Percentiles rank a stretch among this genome's conserved stretches.
Conservation (phyloP, 1,140 invertebrate genomes). For the Lysiphlebus fabarum region DNA sequence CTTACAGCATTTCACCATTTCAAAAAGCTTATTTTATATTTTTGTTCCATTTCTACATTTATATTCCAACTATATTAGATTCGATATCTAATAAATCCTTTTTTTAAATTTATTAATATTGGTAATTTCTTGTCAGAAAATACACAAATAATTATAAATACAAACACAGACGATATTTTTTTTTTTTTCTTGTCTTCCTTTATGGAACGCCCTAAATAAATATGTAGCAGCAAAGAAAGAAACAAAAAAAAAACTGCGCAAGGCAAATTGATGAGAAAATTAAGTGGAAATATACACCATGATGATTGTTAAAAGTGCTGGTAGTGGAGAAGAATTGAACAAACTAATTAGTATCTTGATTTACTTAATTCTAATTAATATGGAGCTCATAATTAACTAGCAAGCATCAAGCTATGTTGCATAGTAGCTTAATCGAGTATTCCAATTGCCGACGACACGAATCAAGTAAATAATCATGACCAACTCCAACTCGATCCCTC, state of each 20-base stretch:
- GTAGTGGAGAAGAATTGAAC: conserved; percentile 33
- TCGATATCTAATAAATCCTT: too few relatives aligned
- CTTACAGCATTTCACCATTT: not conserved
- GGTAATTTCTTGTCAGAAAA: too few relatives aligned
- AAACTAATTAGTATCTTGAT: conserved; percentile 57
- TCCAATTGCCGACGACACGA: too few relatives aligned
- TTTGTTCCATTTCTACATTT: not conserved
- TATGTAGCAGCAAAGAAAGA: conserved; percentile 10
- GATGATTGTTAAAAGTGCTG: conserved; percentile 20
- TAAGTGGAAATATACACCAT: conserved; percentile 37
- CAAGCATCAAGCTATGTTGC: too few relatives aligned
- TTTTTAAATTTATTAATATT: too few relatives aligned
- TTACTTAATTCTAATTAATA: conserved; percentile 59
- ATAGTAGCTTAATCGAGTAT: too few relatives aligned
- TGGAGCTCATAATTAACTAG: conserved; percentile 28
- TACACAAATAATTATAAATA: too few relatives aligned
- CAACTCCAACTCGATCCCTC: too few relatives aligned
- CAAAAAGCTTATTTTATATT: not conserved
- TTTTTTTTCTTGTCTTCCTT: too few relatives aligned
- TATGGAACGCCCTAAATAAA: conserved; percentile 9
- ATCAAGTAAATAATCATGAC: too few relatives aligned
- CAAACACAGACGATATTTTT: too few relatives aligned
- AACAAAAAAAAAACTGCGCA: not conserved
- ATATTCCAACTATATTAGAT: too few relatives aligned
- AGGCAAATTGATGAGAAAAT: conserved; percentile 51